Evolutionary conservation across 2,888 invertebrate genomes (phyloP).

Genomic region (Hydrotaea diabolus): DNA sequence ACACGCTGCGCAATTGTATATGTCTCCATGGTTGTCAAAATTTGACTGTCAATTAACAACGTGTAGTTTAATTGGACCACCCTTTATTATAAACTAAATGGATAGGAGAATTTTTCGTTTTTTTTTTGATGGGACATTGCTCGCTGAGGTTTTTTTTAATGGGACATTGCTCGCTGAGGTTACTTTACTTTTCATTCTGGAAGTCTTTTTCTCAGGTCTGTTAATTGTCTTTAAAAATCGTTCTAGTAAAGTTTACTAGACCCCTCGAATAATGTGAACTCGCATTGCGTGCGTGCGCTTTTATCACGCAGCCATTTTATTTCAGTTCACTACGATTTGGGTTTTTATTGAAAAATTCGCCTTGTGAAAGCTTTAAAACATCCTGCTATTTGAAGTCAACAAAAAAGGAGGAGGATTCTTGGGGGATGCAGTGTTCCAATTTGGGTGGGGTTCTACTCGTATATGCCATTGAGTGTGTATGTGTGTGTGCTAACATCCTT

Average conservation of each 20-base stretch:
- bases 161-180: no score
- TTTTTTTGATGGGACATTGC: no score
- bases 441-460: conserved; percentile 14
- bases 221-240: no score
- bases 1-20: no score
- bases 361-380: conserved; percentile 40
- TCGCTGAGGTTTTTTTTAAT: no score
- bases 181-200: no score
- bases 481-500: conserved; percentile 8
- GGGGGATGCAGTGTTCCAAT: not conserved
- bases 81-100: no score
- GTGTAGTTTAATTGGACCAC: no score
- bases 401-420: not conserved
- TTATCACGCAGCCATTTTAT: conserved; percentile 62
- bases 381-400: conserved; percentile 45
- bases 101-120: no score
- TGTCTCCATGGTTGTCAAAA: no score
- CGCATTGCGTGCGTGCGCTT: conserved; percentile 42
- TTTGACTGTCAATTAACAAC: no score
- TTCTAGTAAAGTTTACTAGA: not conserved
- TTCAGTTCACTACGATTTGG: conserved; percentile 29
- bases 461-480: conserved; percentile 29
- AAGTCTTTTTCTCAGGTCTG: no score
- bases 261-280: not conserved
- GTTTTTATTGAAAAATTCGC: conserved; percentile 50